Percentiles rank a stretch among this genome's conserved stretches.
phyloP scores from a whole-genome alignment of 2,113 vertebrate species.

The Oncorhynchus nerka region DNA sequence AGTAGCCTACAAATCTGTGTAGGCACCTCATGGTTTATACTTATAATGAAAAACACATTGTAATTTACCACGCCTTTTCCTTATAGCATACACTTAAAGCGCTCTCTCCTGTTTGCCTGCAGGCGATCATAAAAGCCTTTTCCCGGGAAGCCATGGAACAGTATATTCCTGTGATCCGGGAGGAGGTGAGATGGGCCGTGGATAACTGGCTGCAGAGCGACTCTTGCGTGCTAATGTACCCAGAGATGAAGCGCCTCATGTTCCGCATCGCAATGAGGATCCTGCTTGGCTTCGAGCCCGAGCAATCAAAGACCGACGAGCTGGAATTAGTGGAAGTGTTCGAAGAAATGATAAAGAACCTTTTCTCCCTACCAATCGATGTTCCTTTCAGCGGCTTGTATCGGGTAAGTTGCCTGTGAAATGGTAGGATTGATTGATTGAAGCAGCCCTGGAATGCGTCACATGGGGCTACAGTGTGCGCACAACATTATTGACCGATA shows the following conservation, averaged over 20 bases:
- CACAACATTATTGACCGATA: neutral
- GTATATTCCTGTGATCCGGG: constrained; percentile 81
- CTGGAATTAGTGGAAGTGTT: constrained; percentile 83
- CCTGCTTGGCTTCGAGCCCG: constrained; percentile 81
- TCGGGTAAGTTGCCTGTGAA: constrained; percentile 68
- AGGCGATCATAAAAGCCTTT: constrained; percentile 87
- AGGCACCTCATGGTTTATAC: neutral
- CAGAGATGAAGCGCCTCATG: constrained; percentile 88
- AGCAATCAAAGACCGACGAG: constrained; percentile 70
- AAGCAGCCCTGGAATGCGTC: neutral
- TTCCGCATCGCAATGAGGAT: constrained; percentile 89
- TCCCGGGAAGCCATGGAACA: constrained; percentile 81
- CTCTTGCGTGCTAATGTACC: constrained; percentile 81
- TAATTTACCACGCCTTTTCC: no score
- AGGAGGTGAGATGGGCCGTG: constrained; percentile 74
- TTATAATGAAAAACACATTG: neutral
- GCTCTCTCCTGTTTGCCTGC: neutral
- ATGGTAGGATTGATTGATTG: neutral
- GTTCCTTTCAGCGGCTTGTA: constrained; percentile 89
- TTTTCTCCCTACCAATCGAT: constrained; percentile 87
- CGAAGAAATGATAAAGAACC: constrained; percentile 88
- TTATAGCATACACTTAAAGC: neutral
- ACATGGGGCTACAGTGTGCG: neutral
- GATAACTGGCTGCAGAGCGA: constrained; percentile 71
- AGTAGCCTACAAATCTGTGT: neutral